phyloP scores from a whole-genome alignment of 2,113 vertebrate genomes.

The Machaerirhynchus nigripectus region DNA sequence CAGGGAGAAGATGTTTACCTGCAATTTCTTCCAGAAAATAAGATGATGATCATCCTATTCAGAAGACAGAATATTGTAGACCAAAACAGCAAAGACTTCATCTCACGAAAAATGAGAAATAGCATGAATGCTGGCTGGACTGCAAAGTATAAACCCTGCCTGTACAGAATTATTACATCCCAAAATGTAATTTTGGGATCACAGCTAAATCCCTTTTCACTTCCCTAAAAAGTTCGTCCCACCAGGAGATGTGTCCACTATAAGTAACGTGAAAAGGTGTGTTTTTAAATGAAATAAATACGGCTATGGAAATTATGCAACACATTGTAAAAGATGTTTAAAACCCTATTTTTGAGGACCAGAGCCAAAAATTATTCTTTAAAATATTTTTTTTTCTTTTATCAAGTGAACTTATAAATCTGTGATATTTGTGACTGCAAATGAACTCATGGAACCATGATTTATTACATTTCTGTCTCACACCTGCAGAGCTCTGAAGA shows the following conservation, averaged over 20 bases:
- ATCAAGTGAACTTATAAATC: not conserved
- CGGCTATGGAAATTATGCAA: not conserved
- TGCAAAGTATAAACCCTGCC: not conserved
- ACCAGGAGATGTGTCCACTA: too few relatives aligned
- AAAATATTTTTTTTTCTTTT: not conserved
- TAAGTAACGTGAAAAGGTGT: not conserved
- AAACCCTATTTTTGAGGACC: not conserved
- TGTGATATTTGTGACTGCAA: not conserved
- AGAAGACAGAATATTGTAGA: not conserved
- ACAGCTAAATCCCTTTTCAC: not conserved
- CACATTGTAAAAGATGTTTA: not conserved
- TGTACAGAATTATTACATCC: not conserved
- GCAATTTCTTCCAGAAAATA: not conserved
- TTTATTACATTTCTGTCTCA: not conserved
- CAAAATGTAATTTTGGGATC: not conserved
- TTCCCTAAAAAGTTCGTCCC: not conserved
- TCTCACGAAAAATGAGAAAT: not conserved
- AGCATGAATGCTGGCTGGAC: not conserved
- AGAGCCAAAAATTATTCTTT: not conserved
- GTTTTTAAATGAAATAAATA: not conserved
- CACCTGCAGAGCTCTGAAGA: not conserved
- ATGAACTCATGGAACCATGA: not conserved
- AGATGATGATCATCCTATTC: not conserved
- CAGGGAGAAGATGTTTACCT: not conserved
- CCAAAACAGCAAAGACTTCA: not conserved